Base-by-base conservation (phyloP, 2,888 invertebrate genomes). In the Torymus tubicola region DNA sequence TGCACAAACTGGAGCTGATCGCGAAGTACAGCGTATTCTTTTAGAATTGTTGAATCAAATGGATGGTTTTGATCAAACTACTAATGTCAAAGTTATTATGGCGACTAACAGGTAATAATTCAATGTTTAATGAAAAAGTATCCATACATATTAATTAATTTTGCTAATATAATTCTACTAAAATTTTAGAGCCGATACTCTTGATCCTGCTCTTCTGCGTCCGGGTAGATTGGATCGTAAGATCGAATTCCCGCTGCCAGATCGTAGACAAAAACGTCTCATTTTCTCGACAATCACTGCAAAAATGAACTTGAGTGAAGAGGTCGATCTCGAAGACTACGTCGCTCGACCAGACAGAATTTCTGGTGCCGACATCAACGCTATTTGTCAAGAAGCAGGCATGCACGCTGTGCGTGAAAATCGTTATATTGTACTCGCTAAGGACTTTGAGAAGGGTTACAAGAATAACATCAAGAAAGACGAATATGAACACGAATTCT, bases 331-430 rank as follows among this genome's bases (percentile, higher is more conserved):
- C 73, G 99, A 99, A 90, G 99, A 99, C 92, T 99, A 98, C 91
- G 99, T 99, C 0, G 99, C 99, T 13, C 93, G 99, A 18, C 99
- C 99, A 1, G 99, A 99, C 91, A 97, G 98, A 91, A 99, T 99
- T 87, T 99, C 98, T 68, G 99, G 99, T 31, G 99, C 99, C 24
- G 99, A 99, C 89, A 99, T 99, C 87, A 99, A 99, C 92, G 99
- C 99, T 73, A 99, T 99, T 89, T 99, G 99, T 90, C 99, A 99
- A 92, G 99, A 99, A 93, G 99, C 99, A 81, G 99, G 99, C 85
- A 99, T 99, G 99, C 99, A 99, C 90, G 99, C 99, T 2, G 99
- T 99, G 0, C 93, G 99, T 79, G 99, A 99, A 91, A 99, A 99
- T 93, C 96, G 99, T 87, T 99, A 99, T 91, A 98, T 99, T 85